phyloP scores from a whole-genome alignment of 2,888 invertebrate genomes.

The Chymomyza fuscimana region DNA sequence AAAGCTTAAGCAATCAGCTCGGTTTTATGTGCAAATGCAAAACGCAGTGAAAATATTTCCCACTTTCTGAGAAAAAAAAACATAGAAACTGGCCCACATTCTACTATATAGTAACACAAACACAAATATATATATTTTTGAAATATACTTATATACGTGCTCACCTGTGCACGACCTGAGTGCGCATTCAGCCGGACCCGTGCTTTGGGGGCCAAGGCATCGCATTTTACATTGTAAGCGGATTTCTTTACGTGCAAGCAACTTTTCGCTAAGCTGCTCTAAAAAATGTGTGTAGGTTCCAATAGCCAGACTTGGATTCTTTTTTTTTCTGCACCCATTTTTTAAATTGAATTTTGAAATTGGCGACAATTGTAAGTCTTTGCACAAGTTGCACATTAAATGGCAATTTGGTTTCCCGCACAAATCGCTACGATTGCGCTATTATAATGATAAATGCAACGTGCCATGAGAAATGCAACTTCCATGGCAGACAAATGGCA shows the following conservation, averaged over 20 bases:
- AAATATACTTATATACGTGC: slow-evolving; percentile 16
- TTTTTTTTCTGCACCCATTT: neutral
- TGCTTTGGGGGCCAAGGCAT: neutral
- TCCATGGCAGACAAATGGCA: neutral
- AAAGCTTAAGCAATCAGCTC: slow-evolving; percentile 1
- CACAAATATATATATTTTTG: neutral
- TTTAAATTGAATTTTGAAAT: slow-evolving; percentile 21
- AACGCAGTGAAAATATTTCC: slow-evolving; percentile 69
- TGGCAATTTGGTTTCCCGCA: neutral
- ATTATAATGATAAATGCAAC: slow-evolving; percentile 1
- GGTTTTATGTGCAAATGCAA: slow-evolving; percentile 57
- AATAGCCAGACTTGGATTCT: neutral
- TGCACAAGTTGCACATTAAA: slow-evolving; percentile 13
- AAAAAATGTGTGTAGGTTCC: neutral
- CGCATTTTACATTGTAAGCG: neutral
- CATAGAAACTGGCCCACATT: neutral
- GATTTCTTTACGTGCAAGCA: neutral
- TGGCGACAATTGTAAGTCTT: slow-evolving; percentile 47
- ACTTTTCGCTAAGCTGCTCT: neutral
- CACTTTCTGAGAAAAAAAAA: slow-evolving; percentile 51
- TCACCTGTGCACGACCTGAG: slow-evolving; percentile 14
- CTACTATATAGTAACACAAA: neutral
- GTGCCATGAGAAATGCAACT: neutral
- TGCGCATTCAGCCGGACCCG: slow-evolving; percentile 32
- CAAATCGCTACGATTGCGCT: neutral